These are phyloP conservation scores for Synodontis membranacea DNA, from an alignment of 2,113 vertebrate genomes.

Conservation along the genomic window DNA sequence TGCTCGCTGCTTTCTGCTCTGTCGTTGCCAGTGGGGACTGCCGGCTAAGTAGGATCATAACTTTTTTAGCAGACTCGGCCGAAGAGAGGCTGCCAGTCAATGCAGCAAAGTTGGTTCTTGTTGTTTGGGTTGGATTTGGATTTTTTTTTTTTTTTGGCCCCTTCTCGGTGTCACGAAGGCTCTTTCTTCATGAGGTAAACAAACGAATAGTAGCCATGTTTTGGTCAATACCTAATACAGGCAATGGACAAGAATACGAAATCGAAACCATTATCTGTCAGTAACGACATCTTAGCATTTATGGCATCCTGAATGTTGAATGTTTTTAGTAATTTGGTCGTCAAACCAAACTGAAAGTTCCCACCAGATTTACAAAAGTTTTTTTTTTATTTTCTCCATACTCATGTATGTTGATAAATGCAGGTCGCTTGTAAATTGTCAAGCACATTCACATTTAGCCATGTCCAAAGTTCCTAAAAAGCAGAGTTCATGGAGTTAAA, in stretches of 20 bases:
- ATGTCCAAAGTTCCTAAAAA: neutral
- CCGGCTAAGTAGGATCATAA: slow-evolving; percentile 59
- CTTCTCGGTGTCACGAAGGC: neutral
- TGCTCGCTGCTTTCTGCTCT: slow-evolving; percentile 45
- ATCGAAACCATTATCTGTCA: too few species aligned
- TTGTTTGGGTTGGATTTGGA: slow-evolving; percentile 19
- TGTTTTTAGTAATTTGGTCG: neutral
- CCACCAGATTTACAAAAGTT: neutral
- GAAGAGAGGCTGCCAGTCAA: slow-evolving; percentile 50
- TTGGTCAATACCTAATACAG: neutral
- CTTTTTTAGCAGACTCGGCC: slow-evolving; percentile 53
- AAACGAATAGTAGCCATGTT: neutral
- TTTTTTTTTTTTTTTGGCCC: too few species aligned
- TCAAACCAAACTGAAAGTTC: neutral
- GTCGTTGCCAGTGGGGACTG: slow-evolving; percentile 52
- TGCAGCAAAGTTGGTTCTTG: slow-evolving; percentile 35
- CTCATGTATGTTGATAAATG: neutral
- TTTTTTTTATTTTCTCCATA: neutral
- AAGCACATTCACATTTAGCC: neutral
- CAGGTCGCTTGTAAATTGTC: neutral
- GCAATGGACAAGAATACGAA: neutral
- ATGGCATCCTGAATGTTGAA: too few species aligned
- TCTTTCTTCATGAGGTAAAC: neutral
- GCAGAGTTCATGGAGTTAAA: neutral
- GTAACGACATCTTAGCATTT: neutral